A percentile compares a stretch with the other conserved stretches of the same genome.
Evolutionary conservation across 2,888 invertebrate species (phyloP).

Genomic region (Sphaerophoria rueppellii): DNA sequence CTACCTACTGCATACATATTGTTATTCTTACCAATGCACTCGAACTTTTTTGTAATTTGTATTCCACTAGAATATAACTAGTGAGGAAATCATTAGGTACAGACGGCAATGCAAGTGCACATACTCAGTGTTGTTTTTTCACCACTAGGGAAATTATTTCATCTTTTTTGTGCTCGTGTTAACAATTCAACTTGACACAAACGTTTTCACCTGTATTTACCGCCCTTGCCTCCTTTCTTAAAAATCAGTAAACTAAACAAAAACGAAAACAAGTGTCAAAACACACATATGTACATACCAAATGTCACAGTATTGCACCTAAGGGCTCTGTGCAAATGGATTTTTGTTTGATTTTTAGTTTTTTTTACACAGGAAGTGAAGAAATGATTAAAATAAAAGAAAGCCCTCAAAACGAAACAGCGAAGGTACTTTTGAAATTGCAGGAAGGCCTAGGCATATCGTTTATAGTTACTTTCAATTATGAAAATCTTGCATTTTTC

Average conservation of each 20-base stretch:
- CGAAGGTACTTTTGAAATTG: constrained; percentile 57
- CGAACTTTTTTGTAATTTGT: constrained; percentile 19
- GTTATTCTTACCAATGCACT: neutral
- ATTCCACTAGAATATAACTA: constrained; percentile 68
- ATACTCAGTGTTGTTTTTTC: constrained; percentile 50
- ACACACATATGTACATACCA: constrained; percentile 13
- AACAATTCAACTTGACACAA: constrained; percentile 71
- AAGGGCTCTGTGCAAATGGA: constrained; percentile 28
- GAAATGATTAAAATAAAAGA: constrained; percentile 63
- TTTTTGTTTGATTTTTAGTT: constrained; percentile 17
- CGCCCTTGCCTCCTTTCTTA: constrained; percentile 37
- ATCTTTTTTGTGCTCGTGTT: constrained; percentile 63
- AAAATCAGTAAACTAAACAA: constrained; percentile 72
- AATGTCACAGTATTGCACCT: constrained; percentile 45
- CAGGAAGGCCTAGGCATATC: too few species aligned
- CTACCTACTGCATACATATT: constrained; percentile 63
- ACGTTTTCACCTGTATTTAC: constrained; percentile 68
- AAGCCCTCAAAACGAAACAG: constrained; percentile 52
- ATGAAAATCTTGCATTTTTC: constrained; percentile 45
- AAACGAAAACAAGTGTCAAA: constrained; percentile 58
- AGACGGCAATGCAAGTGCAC: constrained; percentile 68
- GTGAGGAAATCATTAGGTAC: constrained; percentile 63
- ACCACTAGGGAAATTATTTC: constrained; percentile 64
- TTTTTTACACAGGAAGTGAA: constrained; percentile 54
- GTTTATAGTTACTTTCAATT: constrained; percentile 68